A percentile compares a stretch with the other conserved stretches of the same genome.
Conservation (phyloP, 2,113 vertebrate genomes). For the Lampris incognitus region DNA sequence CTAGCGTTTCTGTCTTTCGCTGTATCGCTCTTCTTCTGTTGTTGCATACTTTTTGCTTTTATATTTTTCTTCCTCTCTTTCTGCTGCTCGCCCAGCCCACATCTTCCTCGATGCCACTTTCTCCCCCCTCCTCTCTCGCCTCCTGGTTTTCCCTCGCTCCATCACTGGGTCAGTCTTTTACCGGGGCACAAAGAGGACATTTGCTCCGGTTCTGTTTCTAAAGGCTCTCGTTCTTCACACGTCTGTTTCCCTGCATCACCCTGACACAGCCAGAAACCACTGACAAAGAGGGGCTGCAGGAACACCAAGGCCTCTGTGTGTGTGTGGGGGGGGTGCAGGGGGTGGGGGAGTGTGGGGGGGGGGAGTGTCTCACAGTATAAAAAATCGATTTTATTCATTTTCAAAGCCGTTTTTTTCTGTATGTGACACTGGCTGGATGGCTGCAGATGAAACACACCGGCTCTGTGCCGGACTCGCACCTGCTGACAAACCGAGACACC, state of each 20-base stretch:
- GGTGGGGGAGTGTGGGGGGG: neutral
- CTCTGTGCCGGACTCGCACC: neutral
- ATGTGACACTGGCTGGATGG: neutral
- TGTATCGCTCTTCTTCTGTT: too few relatives aligned
- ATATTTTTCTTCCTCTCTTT: too few relatives aligned
- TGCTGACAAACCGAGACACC: neutral
- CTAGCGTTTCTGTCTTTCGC: too few relatives aligned
- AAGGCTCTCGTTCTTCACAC: constrained; percentile 54
- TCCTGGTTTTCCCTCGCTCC: constrained; percentile 38
- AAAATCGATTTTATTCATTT: neutral
- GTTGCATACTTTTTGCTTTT: too few relatives aligned
- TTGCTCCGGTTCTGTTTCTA: constrained; percentile 61
- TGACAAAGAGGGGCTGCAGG: neutral
- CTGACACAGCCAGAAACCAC: constrained; percentile 35
- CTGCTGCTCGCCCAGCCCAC: too few relatives aligned
- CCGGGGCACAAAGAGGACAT: constrained; percentile 67
- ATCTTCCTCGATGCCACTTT: too few relatives aligned
- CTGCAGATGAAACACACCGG: neutral
- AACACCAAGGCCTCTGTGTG: constrained; percentile 20
- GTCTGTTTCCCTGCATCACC: constrained; percentile 62
- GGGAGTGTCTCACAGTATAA: constrained; percentile 7
- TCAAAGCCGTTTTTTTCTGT: constrained; percentile 13
- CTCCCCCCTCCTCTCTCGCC: neutral
- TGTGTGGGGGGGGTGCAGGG: constrained; percentile 8
- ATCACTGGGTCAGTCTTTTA: constrained; percentile 49